Evolutionary conservation across 2,888 invertebrate genomes (phyloP).

Genomic region (Platycheirus albimanus): DNA sequence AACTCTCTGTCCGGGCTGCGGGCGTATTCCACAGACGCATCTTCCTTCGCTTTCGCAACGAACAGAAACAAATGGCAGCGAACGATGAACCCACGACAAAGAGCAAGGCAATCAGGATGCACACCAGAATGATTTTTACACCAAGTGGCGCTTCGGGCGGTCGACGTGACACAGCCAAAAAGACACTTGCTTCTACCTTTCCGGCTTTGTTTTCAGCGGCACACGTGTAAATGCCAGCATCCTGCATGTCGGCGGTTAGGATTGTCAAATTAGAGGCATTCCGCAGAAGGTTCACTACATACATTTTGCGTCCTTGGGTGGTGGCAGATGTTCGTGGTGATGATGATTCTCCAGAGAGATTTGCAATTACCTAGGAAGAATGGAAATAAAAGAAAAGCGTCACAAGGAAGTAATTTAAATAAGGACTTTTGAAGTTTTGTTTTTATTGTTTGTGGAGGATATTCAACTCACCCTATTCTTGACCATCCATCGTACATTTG

Average conservation of each 20-base stretch:
- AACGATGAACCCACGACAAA: slow-evolving; percentile 87
- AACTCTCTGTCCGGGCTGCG: slow-evolving; percentile 85
- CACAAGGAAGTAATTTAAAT: slow-evolving; percentile 46
- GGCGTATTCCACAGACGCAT: slow-evolving; percentile 83
- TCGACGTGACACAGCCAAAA: slow-evolving; percentile 87
- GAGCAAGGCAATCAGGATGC: slow-evolving; percentile 87
- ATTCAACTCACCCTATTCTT: slow-evolving; percentile 85
- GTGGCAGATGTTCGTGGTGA: slow-evolving; percentile 81
- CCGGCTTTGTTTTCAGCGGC: slow-evolving; percentile 92
- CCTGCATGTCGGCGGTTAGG: slow-evolving; percentile 88
- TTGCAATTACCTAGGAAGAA: slow-evolving; percentile 83
- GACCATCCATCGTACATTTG: slow-evolving; percentile 88
- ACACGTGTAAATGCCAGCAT: slow-evolving; percentile 90
- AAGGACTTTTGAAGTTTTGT: slow-evolving; percentile 1
- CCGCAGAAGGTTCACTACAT: slow-evolving; percentile 87
- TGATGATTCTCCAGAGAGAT: slow-evolving; percentile 83
- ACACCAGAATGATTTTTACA: slow-evolving; percentile 86
- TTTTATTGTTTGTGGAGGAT: background rate
- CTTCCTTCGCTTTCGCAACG: slow-evolving; percentile 85
- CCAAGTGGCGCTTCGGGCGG: slow-evolving; percentile 85
- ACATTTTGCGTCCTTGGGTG: slow-evolving; percentile 85
- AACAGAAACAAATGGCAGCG: slow-evolving; percentile 86
- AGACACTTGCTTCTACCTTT: slow-evolving; percentile 88
- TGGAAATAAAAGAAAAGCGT: slow-evolving; percentile 13
- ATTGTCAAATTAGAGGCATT: slow-evolving; percentile 89